Conservation (phyloP, 1,140 invertebrate genomes). For the Oryctes rhinoceros region DNA sequence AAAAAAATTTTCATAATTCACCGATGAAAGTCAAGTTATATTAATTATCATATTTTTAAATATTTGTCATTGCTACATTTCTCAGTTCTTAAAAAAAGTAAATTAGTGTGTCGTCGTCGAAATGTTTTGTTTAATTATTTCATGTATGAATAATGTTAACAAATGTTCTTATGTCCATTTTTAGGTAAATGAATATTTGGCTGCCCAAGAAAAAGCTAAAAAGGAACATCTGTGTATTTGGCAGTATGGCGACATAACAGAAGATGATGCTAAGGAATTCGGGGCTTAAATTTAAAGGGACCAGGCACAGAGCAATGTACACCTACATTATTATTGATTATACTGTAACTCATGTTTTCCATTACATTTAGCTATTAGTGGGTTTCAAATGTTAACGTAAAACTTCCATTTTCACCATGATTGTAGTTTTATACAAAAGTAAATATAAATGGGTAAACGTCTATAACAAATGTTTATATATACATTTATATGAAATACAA, state of each 20-base stretch:
- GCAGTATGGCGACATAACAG: slow-evolving; percentile 96
- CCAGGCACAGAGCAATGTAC: slow-evolving; percentile 43
- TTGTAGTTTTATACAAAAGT: slow-evolving; percentile 29
- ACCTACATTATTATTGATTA: slow-evolving; percentile 42
- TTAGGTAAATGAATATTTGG: slow-evolving; percentile 80
- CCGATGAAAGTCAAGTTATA: too few species aligned
- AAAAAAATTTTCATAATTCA: too few species aligned
- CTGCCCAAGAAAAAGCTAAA: slow-evolving; percentile 86
- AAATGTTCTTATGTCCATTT: slow-evolving; percentile 44
- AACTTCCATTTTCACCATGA: slow-evolving; percentile 20
- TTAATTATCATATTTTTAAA: too few species aligned
- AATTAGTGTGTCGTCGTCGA: too few species aligned
- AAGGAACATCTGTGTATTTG: slow-evolving; percentile 87
- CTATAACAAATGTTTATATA: slow-evolving; percentile 38
- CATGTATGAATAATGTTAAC: too few species aligned
- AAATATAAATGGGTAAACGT: slow-evolving; percentile 32
- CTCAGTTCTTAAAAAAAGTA: too few species aligned
- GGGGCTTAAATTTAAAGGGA: slow-evolving; percentile 59
- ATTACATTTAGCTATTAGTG: slow-evolving; percentile 39
- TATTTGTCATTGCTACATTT: too few species aligned
- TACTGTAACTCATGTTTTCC: slow-evolving; percentile 42
- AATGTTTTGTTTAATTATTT: too few species aligned
- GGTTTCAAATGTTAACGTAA: slow-evolving; percentile 37
- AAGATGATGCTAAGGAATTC: slow-evolving; percentile 94
- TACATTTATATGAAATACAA: slow-evolving; percentile 34